Evolutionary conservation across 1,140 invertebrate species (phyloP), one percentile per base, ranked within the genome.

Genomic region (Varroa destructor): DNA sequence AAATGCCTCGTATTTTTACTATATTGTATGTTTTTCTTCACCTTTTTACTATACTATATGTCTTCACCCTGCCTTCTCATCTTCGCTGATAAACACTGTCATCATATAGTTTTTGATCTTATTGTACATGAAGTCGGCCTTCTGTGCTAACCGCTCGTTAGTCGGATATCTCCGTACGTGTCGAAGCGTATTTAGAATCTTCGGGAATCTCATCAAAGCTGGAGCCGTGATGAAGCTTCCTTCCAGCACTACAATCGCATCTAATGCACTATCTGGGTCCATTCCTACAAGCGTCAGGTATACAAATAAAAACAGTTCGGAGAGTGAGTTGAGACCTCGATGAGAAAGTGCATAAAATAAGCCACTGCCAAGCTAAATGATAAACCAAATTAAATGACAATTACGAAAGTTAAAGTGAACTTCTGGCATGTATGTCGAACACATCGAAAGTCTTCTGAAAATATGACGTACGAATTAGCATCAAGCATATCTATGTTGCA

Each of bases 61-160:
- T 51, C 8, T 51, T 51, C 46, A 51, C 46, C 4, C 46, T 3
- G 12, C 46, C 37, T 67, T 67, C 61, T 67, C 61, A 12, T 67
- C 61, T 46, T 67, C 61, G 46, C 46, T 67, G 10, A 67, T 67
- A 8, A 67, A 67, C 10, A 67, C 61, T 37, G 61, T 67, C 61
- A 67, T 67, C 61, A 67, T 67, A 37, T 43, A 67, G 46, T 67
- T 40, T 37, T 67, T 67, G 61, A 67, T 67, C 46, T 67, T 67
- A 37, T 67, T 67, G 61, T 67, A 67, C 61, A 67, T 67, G 61
- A 43, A 67, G 12, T 67, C 61, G 61, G 61, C 61, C 40, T 67
- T 67, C 37, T 40, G 40, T 3, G 61, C 61, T 12, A 67, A 37
- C 12, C 61, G 61, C 36, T 67, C 61, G 37, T 67, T 46, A 43